A percentile compares a stretch with the other conserved stretches of the same genome.
phyloP scores from a whole-genome alignment of 2,888 invertebrate genomes.

The Luperina testacea region DNA sequence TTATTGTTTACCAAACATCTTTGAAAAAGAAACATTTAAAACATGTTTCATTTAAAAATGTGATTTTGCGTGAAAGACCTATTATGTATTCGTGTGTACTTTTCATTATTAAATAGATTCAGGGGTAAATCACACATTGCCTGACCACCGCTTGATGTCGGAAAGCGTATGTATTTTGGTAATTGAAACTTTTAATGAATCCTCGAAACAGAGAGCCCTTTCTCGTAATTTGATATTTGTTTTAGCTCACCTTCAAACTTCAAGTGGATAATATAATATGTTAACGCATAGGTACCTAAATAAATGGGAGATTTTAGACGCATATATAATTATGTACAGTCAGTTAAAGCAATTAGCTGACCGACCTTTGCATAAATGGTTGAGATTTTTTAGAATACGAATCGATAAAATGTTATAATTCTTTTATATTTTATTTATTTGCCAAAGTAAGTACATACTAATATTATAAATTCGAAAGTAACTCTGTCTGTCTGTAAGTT shows the following conservation, averaged over 20 bases:
- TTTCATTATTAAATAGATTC: constrained; percentile 18
- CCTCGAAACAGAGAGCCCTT: constrained; percentile 49
- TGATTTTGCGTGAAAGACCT: neutral
- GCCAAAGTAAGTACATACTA: no score
- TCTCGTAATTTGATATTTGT: constrained; percentile 65
- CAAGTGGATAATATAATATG: constrained; percentile 47
- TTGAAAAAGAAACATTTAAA: neutral
- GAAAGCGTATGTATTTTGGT: constrained; percentile 44
- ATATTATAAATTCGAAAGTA: no score
- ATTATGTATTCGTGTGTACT: neutral
- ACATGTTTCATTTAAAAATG: no score
- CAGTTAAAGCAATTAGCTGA: no score
- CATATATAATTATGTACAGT: no score
- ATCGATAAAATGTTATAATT: no score
- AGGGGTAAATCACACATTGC: constrained; percentile 27
- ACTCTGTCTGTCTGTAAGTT: no score
- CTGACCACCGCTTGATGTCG: constrained; percentile 24
- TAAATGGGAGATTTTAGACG: constrained; percentile 12
- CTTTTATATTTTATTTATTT: no score
- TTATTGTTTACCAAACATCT: neutral
- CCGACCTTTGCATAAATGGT: no score
- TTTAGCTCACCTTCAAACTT: constrained; percentile 59
- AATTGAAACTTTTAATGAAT: constrained; percentile 67
- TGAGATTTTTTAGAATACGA: no score
- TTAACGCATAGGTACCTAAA: constrained; percentile 14